phyloP scores from a whole-genome alignment of 2,113 vertebrate species.

The Sardina pilchardus region DNA sequence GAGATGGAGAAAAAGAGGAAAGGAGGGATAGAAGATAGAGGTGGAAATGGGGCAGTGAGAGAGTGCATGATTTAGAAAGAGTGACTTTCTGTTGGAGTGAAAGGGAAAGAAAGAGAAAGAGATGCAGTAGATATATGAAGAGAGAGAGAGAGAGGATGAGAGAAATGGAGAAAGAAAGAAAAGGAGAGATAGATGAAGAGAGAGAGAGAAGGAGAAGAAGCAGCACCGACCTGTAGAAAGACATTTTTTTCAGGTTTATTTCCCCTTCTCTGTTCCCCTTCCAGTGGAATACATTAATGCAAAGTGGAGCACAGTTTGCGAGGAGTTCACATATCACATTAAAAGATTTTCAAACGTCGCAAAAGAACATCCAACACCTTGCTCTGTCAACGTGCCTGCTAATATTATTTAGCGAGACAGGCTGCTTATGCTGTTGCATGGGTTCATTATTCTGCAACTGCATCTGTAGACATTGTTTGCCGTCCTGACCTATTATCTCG shows the following conservation, averaged over 20 bases:
- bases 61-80: not conserved
- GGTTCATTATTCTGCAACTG: not conserved
- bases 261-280: not conserved
- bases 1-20: not conserved
- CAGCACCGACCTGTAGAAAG: not conserved
- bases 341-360: not conserved
- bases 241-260: not conserved
- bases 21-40: not conserved
- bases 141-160: not conserved
- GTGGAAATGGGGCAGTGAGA: not conserved
- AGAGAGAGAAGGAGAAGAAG: not conserved
- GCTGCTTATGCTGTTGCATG: not conserved
- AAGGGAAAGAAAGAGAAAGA: not conserved
- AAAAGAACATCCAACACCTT: not conserved
- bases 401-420: not conserved
- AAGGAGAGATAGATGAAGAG: not conserved
- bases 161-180: not conserved
- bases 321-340: not conserved
- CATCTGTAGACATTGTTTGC: not conserved
- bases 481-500: not conserved
- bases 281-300: constrained; percentile 9
- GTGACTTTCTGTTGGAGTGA: constrained; percentile 13
- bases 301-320: not conserved
- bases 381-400: not conserved
- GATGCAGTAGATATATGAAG: not conserved